Percentiles rank a stretch among this genome's conserved stretches.
phyloP scores from a whole-genome alignment of 2,797 vertebrate genomes.

The Erethizon dorsatum region DNA sequence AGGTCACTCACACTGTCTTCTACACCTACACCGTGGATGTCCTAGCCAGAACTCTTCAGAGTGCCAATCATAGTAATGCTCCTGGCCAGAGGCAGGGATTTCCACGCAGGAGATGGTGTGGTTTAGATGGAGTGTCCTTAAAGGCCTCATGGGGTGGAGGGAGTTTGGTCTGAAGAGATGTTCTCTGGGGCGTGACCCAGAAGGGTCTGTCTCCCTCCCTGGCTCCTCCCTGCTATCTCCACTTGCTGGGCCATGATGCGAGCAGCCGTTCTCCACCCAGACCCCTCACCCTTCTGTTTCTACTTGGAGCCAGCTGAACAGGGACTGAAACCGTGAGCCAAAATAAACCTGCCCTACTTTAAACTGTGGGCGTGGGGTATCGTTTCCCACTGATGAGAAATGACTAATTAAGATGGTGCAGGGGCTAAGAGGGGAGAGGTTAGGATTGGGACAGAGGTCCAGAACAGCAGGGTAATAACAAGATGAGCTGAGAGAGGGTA shows the following conservation, averaged over 20 bases:
- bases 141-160: not conserved
- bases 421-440: not conserved
- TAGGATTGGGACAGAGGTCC: not conserved
- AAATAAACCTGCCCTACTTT: not conserved
- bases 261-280: not conserved
- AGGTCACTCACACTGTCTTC: not conserved
- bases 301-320: not conserved
- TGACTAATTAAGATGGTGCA: not conserved
- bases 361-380: not conserved
- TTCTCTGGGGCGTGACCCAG: not conserved
- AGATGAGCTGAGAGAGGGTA: not conserved
- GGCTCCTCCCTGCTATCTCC: not conserved
- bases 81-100: not conserved
- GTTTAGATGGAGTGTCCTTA: not conserved
- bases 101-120: not conserved
- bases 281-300: not conserved
- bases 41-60: not conserved
- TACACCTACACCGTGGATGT: not conserved
- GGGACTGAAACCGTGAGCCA: not conserved
- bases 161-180: not conserved
- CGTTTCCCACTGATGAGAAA: not conserved
- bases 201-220: not conserved
- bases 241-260: not conserved
- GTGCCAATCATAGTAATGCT: not conserved
- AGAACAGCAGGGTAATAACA: not conserved